Percentiles rank a stretch among this genome's conserved stretches.
Evolutionary conservation across 2,113 vertebrate species (phyloP).

Genomic region (Cyprinodon tularosa): DNA sequence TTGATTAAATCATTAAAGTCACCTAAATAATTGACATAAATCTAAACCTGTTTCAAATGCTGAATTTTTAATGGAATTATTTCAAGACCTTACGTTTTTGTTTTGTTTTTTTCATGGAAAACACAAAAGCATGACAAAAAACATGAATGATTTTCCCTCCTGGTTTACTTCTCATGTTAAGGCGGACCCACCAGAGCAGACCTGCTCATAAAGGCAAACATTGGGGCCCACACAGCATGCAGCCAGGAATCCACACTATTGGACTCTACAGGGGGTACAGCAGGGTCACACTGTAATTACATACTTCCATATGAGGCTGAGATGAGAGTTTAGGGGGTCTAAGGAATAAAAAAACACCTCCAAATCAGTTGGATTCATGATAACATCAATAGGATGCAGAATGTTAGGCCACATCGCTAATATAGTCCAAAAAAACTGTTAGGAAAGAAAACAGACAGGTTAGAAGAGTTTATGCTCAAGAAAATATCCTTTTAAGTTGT

Average conservation of each 20-base stretch:
- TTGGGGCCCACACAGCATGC: conserved; percentile 54
- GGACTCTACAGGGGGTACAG: conserved; percentile 46
- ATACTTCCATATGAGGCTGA: conserved; percentile 54
- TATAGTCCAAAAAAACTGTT: not conserved
- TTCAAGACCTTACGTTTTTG: not conserved
- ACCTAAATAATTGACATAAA: not conserved
- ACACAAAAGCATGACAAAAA: not conserved
- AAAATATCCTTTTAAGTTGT: not conserved
- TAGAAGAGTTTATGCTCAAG: not conserved
- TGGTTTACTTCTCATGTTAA: not conserved
- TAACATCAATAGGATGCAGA: not conserved
- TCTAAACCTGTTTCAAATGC: not conserved
- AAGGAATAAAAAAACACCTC: not conserved
- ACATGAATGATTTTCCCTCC: not conserved
- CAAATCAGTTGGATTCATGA: conserved; percentile 23
- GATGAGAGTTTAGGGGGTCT: not conserved
- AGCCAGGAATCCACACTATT: conserved; percentile 57
- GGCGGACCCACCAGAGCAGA: conserved; percentile 20
- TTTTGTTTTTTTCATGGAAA: not conserved
- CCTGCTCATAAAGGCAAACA: conserved; percentile 42
- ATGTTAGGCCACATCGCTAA: not conserved
- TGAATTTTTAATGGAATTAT: not conserved
- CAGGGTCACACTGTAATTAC: conserved; percentile 65
- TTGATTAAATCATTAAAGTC: too few species aligned
- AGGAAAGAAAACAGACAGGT: not conserved